These are phyloP conservation scores for Lysiphlebus fabarum DNA, from an alignment of 1,140 invertebrate genomes.

Conservation along the genomic window DNA sequence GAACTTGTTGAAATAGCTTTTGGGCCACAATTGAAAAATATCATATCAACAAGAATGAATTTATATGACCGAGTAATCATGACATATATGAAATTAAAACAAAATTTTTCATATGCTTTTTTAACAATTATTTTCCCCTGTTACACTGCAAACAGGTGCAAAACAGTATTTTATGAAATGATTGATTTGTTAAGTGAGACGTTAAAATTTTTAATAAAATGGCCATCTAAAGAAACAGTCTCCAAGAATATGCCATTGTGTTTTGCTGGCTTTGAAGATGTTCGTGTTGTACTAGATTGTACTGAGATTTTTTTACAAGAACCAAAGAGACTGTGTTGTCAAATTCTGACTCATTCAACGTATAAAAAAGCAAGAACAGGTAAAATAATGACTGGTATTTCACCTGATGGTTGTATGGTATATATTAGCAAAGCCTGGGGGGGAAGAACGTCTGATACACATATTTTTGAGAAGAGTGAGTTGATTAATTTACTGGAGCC, in stretches of 20 bases:
- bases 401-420: slow-evolving; percentile 31
- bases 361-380: slow-evolving; percentile 35
- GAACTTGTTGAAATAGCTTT: not conserved
- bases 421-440: slow-evolving; percentile 34
- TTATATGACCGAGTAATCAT: slow-evolving; percentile 12
- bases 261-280: slow-evolving; percentile 18
- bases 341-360: slow-evolving; percentile 28
- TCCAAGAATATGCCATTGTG: slow-evolving; percentile 12
- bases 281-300: slow-evolving; percentile 29
- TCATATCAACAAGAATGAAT: not conserved
- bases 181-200: slow-evolving; percentile 6
- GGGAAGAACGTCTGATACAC: slow-evolving; percentile 32
- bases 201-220: slow-evolving; percentile 19
- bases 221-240: slow-evolving; percentile 14
- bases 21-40: not conserved
- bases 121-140: slow-evolving; percentile 16
- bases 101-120: slow-evolving; percentile 21
- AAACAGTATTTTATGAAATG: slow-evolving; percentile 12
- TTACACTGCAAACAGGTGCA: slow-evolving; percentile 10
- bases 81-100: slow-evolving; percentile 18
- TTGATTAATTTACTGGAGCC: slow-evolving; percentile 13
- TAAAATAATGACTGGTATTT: slow-evolving; percentile 35
- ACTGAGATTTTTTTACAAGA: slow-evolving; percentile 25
- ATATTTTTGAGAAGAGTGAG: slow-evolving; percentile 27
- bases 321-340: slow-evolving; percentile 19